Evolutionary conservation across 1,140 invertebrate genomes (phyloP), one percentile per base, ranked within the genome.

Genomic region (Microplitis demolitor): DNA sequence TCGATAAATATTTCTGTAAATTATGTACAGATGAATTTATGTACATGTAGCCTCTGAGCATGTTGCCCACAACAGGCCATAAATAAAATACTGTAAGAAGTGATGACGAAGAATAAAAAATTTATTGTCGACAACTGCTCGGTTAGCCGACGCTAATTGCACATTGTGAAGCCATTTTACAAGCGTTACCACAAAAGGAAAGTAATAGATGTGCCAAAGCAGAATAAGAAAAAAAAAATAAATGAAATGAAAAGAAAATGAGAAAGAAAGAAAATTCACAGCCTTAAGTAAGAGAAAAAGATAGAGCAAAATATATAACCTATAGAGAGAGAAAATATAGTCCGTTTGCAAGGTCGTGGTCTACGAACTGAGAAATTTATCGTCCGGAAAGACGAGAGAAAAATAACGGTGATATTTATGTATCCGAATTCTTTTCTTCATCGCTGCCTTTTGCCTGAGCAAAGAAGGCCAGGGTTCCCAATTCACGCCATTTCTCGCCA

Each of bases 61-160:
- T 9, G 9, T 68, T 53, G 4, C 61, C 54, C 37, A 66, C 31
- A 37, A 24, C 37, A 45, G 45, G 60, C 39, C 39, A 51, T 71
- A 71, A 64, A 71, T 68, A 68, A 68, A 67, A 72, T 54, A 66
- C 34, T 11, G 4, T 64, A 66, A 58, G 50, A 35, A 63, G 51
- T 58, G 53, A 72, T 56, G 63, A 74, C 54, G 37, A 74, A 71
- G 68, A 64, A 39, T 51, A 66, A 71, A 67, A 73, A 73, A 73
- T 76, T 72, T 72, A 72, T 60, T 66, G 62, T 72, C 63, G 50
- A 53, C 70, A 72, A 73, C 71, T 63, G 56, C 68, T 70, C 62
- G 74, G 74, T 76, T 76, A 76, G 67, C 69, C 72, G 50, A 73
- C 72, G 77, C 79, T 81, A 81, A 81, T 82, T 81, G 78, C 76